Base-by-base conservation (phyloP, 2,888 invertebrate species). In the Diarsia rubi region DNA sequence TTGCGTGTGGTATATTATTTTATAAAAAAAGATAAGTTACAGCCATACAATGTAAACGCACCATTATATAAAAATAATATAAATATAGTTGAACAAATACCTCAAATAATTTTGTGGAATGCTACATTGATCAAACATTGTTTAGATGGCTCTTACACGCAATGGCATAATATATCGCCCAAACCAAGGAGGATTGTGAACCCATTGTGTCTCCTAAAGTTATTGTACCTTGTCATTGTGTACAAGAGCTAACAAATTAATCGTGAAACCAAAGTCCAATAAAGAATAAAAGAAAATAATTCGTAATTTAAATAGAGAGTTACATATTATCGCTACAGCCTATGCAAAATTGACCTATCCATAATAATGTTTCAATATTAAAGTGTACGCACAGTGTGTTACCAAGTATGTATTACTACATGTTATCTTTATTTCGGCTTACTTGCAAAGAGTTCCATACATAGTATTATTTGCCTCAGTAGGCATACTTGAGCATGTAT, bases 21-120 rank as follows among this genome's bases (percentile, higher is more conserved):
- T 83, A 89, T 87, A 89, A 84, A 90, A 92, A 91, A 90, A 89
- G 88, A 86, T 86, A 83, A 82, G 66, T 91, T 92, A 91, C 92
- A 92, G 90, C 88, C 88, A 88, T 88, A 88, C 62, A 68, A 86
- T 82, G 80, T 73, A 86, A 86, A 90, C 90, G 91, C 91, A 91
- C 89, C 89, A 82, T 87, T 87, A 78, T 85, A 88, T 74, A 77
- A 76, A 79, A 83, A 80, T 68, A 79, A 69, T 75, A 81, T 72
- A 65, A 71, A 81, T 76, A 78, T 75, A 74, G 47, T 79, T 69
- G 83, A 63, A 80, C 59, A 80, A 76, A 73, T 79, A 84, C 73
- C 81, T 85, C 85, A 88, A 86, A 81, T 85, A 85, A 75, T 83
- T 82, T 84, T 77, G 76, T 83, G 78, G 85, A 82, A 82, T 82